Conservation (phyloP, 2,797 vertebrate species). For the Acrossocheilus fasciatus region DNA sequence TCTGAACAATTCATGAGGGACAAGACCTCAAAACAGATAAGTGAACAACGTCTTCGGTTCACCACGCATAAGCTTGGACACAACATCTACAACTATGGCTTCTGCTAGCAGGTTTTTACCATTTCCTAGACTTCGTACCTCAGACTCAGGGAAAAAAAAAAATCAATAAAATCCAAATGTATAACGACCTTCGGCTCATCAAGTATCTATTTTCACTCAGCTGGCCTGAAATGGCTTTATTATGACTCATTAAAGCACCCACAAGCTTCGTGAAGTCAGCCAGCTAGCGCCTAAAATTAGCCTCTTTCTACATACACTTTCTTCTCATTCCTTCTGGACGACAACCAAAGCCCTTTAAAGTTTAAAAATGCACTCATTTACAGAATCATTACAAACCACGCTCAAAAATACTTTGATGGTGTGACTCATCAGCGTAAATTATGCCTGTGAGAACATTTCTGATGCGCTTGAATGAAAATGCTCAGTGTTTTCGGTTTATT, state of each 20-base stretch:
- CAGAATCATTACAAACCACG: constrained; percentile 48
- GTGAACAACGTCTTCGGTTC: neutral
- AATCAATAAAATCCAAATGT: constrained; percentile 89
- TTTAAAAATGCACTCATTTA: constrained; percentile 52
- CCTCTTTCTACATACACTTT: constrained; percentile 82
- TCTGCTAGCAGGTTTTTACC: neutral
- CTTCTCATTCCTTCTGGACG: constrained; percentile 70
- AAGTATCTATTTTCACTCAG: constrained; percentile 99
- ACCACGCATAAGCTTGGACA: constrained; percentile 5
- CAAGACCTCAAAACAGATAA: constrained; percentile 26
- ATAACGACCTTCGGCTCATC: constrained; percentile 97
- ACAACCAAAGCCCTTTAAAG: constrained; percentile 64
- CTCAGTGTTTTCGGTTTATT: neutral
- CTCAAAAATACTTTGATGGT: constrained; percentile 42
- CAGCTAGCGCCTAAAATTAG: constrained; percentile 98
- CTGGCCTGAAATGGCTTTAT: constrained; percentile 99
- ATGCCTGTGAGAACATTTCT: constrained; percentile 27
- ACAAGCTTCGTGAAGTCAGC: constrained; percentile 98
- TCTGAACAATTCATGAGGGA: constrained; percentile 31
- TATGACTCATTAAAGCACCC: constrained; percentile 99
- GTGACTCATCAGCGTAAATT: constrained; percentile 40
- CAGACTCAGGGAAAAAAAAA: constrained; percentile 70
- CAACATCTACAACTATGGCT: constrained; percentile 12
- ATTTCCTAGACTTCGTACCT: constrained; percentile 27
- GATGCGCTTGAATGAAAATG: neutral